Percentiles rank a stretch among this genome's conserved stretches.
Conservation (phyloP, 2,888 invertebrate species). For the Cephalotes varians region DNA sequence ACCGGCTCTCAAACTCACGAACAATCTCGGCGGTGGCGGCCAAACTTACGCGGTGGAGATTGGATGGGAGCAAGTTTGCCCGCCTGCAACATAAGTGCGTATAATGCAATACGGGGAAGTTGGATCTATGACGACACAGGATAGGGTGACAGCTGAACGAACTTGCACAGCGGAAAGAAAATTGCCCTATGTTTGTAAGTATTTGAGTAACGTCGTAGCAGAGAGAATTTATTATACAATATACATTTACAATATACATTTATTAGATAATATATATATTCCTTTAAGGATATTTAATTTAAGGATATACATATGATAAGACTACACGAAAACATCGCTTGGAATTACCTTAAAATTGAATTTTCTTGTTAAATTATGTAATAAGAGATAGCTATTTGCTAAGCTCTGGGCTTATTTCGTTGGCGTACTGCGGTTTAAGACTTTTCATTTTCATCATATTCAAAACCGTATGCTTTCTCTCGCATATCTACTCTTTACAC, state of each 20-base stretch:
- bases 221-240: neutral
- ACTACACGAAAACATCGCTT: neutral
- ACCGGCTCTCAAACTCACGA: slow-evolving; percentile 16
- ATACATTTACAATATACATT: neutral
- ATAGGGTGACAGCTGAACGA: neutral
- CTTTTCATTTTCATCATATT: neutral
- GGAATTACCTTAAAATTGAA: neutral
- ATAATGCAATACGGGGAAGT: slow-evolving; percentile 40
- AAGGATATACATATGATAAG: neutral
- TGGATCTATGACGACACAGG: slow-evolving; percentile 13
- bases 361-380: neutral
- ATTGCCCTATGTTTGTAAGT: neutral
- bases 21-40: slow-evolving; percentile 16
- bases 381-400: neutral
- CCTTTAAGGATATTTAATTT: neutral
- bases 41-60: slow-evolving; percentile 32
- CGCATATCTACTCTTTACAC: neutral
- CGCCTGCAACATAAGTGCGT: slow-evolving; percentile 36
- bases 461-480: neutral
- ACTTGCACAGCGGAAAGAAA: neutral
- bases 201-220: neutral
- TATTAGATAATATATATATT: neutral
- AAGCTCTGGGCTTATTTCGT: neutral
- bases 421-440: neutral
- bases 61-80: slow-evolving; percentile 32